Base-by-base conservation (phyloP, 2,797 vertebrate genomes). In the Hippoglossus hippoglossus region DNA sequence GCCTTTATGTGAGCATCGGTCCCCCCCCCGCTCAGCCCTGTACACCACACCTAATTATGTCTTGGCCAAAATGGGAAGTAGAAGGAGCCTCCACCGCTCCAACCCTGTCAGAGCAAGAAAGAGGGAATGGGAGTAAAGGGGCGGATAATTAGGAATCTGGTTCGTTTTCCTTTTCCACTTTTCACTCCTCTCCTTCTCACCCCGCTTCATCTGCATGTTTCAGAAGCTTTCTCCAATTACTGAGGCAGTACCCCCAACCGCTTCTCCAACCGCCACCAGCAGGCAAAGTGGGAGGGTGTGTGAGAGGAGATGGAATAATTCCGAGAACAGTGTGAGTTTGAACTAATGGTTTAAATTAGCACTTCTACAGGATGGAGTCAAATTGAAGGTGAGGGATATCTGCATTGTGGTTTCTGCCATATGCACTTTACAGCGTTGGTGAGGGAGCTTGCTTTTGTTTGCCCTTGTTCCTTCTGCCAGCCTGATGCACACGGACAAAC, bases 121-220 rank as follows among this genome's bases (percentile, higher is more conserved):
- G 67, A 78, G 15, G 62, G 73, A 81, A 81, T 49, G 9, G 63
- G 63, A 75, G 61, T 64, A 77, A 65, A 82, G 54, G 64, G 55
- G 54, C 0, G 16, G 79, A 70, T 94, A 91, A 94, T 93, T 93
- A 93, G 79, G 77, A 92, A 91, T 89, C 59, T 81, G 70, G 81
- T 87, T 88, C 73, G 6, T 81, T 91, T 93, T 87, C 82, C 80
- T 67, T 76, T 84, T 77, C 75, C 80, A 54, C 66, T 84, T 61
- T 82, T 73, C 28, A 0, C 80, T 84, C 53, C 75, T 83, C 75
- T 85, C 73, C 71, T 55, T 81, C 80, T 86, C 87, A 74, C 81
- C 72, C 80, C 39, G 79, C 81, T 89, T 93, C 91, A 95, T 93
- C 89, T 94, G 91, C 91, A 92, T 93, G 86, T 93, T 94, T 92